Percentiles rank a stretch among this genome's conserved stretches.
Evolutionary conservation across 2,113 vertebrate species (phyloP).

Genomic region (Acanthochromis polyacanthus): DNA sequence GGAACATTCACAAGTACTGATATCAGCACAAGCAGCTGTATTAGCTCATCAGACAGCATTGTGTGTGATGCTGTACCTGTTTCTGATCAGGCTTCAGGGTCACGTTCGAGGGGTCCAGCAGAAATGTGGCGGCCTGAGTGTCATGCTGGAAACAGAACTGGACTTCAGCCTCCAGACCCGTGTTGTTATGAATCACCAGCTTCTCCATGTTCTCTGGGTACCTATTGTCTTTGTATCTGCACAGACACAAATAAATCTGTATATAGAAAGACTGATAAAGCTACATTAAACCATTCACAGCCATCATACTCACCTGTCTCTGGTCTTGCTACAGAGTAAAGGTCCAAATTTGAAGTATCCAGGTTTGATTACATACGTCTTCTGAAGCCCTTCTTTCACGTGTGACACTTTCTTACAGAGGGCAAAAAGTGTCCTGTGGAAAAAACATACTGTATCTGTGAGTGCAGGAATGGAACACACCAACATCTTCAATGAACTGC

Average conservation of each 20-base stretch:
- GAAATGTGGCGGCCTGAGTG: constrained; percentile 85
- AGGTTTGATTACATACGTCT: constrained; percentile 84
- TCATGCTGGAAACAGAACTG: constrained; percentile 88
- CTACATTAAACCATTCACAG: background rate
- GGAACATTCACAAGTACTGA: background rate
- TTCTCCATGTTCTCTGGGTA: constrained; percentile 87
- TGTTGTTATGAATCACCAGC: constrained; percentile 88
- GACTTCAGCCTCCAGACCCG: constrained; percentile 83
- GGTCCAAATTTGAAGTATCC: constrained; percentile 91
- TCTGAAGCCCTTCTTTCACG: constrained; percentile 80
- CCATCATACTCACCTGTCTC: constrained; percentile 86
- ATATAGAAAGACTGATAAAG: background rate
- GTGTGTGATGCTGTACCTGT: constrained; percentile 81
- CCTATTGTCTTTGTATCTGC: constrained; percentile 89
- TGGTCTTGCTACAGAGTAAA: constrained; percentile 91
- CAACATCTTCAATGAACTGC: no score
- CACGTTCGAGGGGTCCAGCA: constrained; percentile 90
- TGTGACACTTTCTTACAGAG: constrained; percentile 76
- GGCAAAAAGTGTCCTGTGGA: constrained; percentile 85
- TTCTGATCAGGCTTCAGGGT: constrained; percentile 86
- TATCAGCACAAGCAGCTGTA: background rate
- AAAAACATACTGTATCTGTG: constrained; percentile 5
- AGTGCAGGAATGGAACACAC: no score
- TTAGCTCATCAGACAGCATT: no score
- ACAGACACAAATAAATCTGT: background rate